A percentile compares a stretch with the other conserved stretches of the same genome.
These are phyloP conservation scores for Trypoxylon attenuatum DNA, from an alignment of 2,888 invertebrate genomes.

Conservation along the genomic window DNA sequence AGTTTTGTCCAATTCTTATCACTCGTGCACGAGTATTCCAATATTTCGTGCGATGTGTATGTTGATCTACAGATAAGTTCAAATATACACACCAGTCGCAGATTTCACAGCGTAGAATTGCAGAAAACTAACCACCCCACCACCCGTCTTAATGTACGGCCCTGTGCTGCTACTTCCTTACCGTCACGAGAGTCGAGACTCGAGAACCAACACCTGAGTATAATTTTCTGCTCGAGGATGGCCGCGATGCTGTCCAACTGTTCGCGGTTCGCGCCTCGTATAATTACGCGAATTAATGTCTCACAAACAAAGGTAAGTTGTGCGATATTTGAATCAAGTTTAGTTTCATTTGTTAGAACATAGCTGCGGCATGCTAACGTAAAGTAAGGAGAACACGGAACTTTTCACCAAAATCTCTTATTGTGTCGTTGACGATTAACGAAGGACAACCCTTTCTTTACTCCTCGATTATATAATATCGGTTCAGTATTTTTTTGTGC, in stretches of 20 bases:
- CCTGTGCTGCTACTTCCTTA: constrained; percentile 15
- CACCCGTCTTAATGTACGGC: neutral
- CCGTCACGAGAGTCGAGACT: constrained; percentile 28
- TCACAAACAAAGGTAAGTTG: constrained; percentile 66
- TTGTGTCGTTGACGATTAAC: constrained; percentile 9
- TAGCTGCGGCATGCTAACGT: constrained; percentile 17
- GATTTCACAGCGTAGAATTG: constrained; percentile 11
- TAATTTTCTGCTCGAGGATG: constrained; percentile 61
- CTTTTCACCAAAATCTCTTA: constrained; percentile 17
- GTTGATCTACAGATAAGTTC: too few relatives aligned
- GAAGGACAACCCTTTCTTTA: constrained; percentile 26
- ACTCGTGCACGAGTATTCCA: too few relatives aligned
- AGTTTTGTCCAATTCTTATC: too few relatives aligned
- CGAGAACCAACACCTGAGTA: constrained; percentile 29
- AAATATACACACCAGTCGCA: neutral
- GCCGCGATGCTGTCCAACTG: constrained; percentile 72
- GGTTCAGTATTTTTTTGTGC: constrained; percentile 2
- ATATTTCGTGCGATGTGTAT: too few relatives aligned
- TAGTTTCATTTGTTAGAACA: neutral
- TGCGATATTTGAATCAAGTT: too few relatives aligned
- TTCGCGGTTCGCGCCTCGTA: constrained; percentile 69
- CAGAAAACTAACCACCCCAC: constrained; percentile 10
- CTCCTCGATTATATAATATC: constrained; percentile 36
- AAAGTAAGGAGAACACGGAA: constrained; percentile 11
- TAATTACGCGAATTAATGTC: constrained; percentile 64